Evolutionary conservation across 2,797 vertebrate genomes (phyloP).

Genomic region (Sternotherus odoratus): DNA sequence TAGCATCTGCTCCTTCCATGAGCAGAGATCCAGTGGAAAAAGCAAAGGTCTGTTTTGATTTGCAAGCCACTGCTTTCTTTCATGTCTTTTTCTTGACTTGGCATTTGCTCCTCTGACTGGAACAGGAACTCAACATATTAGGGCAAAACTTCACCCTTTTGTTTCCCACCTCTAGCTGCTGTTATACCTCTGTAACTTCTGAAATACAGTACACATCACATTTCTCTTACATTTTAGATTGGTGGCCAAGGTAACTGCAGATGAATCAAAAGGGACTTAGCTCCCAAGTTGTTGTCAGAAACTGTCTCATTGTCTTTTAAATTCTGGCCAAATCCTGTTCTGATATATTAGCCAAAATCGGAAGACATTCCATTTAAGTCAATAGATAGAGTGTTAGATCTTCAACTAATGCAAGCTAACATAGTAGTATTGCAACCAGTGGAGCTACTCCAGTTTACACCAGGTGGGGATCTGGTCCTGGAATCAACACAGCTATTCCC

Average conservation of each 20-base stretch:
- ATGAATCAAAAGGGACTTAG: background rate
- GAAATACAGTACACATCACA: slow-evolving; percentile 44
- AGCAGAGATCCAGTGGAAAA: slow-evolving; percentile 33
- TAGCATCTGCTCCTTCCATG: slow-evolving; percentile 52
- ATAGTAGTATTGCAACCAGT: background rate
- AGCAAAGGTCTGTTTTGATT: slow-evolving; percentile 50
- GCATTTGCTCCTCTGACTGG: slow-evolving; percentile 33
- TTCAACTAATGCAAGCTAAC: background rate
- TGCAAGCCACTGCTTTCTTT: slow-evolving; percentile 50
- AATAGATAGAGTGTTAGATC: background rate
- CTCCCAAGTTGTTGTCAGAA: slow-evolving; percentile 11
- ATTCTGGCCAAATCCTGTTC: slow-evolving; percentile 1
- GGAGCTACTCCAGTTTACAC: background rate
- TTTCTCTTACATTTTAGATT: slow-evolving; percentile 52
- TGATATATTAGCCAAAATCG: background rate
- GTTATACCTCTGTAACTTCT: slow-evolving; percentile 15
- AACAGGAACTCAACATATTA: background rate
- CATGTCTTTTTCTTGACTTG: slow-evolving; percentile 36
- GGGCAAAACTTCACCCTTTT: background rate
- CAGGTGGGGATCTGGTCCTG: background rate
- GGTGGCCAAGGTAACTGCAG: background rate
- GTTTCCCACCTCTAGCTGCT: slow-evolving; percentile 8
- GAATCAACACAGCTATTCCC: background rate
- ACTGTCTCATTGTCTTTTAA: background rate
- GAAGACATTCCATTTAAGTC: background rate